A percentile compares a stretch with the other conserved stretches of the same genome.
Evolutionary conservation across 2,113 vertebrate genomes (phyloP).

Genomic region (human (Homo sapiens)): DNA sequence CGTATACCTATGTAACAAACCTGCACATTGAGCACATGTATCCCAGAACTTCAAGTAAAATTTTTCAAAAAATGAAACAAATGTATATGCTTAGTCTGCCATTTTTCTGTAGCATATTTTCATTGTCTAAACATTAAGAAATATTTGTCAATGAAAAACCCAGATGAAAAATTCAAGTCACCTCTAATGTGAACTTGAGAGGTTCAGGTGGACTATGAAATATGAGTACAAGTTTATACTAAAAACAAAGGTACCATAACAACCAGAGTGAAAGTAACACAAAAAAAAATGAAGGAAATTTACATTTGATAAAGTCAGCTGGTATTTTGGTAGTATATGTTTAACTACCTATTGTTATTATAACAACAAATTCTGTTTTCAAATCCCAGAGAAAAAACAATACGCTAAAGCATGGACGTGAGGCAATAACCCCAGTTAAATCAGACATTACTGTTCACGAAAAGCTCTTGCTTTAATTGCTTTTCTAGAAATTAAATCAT

Average conservation of each 20-base stretch:
- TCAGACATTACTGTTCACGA: neutral
- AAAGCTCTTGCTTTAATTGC: neutral
- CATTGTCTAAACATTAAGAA: slow-evolving; percentile 34
- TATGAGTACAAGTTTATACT: slow-evolving; percentile 63
- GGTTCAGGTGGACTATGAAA: slow-evolving; percentile 31
- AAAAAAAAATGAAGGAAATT: slow-evolving; percentile 10
- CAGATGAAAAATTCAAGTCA: slow-evolving; percentile 52
- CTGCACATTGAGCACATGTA: too few species aligned
- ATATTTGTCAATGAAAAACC: slow-evolving; percentile 39
- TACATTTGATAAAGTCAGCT: slow-evolving; percentile 52
- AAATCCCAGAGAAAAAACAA: slow-evolving; percentile 3
- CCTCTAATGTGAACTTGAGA: slow-evolving; percentile 62
- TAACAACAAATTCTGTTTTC: slow-evolving; percentile 56
- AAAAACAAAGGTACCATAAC: slow-evolving; percentile 54
- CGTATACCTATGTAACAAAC: too few species aligned
- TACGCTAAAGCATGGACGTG: neutral
- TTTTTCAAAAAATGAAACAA: neutral
- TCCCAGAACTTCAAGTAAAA: too few species aligned
- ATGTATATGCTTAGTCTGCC: neutral
- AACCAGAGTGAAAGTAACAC: slow-evolving; percentile 2
- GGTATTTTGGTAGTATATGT: slow-evolving; percentile 42
- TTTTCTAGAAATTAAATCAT: slow-evolving; percentile 1
- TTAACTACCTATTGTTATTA: slow-evolving; percentile 41
- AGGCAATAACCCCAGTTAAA: neutral
- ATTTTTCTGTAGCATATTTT: neutral